These are phyloP conservation scores for Tangara arthus DNA, from an alignment of 2,797 vertebrate genomes.

Conservation along the genomic window DNA sequence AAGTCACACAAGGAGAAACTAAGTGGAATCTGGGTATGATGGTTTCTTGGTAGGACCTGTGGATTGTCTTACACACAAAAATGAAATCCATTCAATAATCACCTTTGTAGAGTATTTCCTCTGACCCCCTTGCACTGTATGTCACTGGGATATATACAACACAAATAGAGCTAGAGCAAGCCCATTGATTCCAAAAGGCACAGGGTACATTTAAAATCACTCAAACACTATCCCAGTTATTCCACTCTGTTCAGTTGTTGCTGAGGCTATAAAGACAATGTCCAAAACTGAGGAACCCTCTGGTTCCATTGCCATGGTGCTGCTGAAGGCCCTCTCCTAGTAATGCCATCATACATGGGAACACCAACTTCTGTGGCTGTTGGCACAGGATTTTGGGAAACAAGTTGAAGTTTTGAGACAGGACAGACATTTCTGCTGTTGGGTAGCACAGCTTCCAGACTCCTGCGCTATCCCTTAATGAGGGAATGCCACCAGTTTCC, in stretches of 20 bases:
- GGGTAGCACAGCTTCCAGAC: not conserved
- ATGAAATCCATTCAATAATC: not conserved
- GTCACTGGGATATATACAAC: not conserved
- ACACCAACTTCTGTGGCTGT: not conserved
- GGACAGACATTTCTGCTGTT: not conserved
- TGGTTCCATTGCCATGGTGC: not conserved
- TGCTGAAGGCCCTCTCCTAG: not conserved
- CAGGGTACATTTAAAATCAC: not conserved
- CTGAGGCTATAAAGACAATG: not conserved
- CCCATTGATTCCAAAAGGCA: not conserved
- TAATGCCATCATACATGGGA: fast-evolving
- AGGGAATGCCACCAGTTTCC: not conserved
- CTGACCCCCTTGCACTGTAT: not conserved
- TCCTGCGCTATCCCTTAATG: not conserved
- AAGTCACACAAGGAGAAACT: not conserved
- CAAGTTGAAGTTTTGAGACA: not conserved
- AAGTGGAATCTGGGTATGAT: not conserved
- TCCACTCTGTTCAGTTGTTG: not conserved
- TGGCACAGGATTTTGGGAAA: not conserved
- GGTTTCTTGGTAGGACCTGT: not conserved
- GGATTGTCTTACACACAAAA: not conserved
- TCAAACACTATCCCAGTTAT: not conserved
- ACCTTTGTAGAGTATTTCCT: not conserved
- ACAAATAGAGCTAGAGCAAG: not conserved
- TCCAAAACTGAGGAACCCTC: not conserved